Percentiles rank a stretch among this genome's conserved stretches.
phyloP scores from a whole-genome alignment of 1,140 invertebrate species.

The Drosophila aff. region DNA sequence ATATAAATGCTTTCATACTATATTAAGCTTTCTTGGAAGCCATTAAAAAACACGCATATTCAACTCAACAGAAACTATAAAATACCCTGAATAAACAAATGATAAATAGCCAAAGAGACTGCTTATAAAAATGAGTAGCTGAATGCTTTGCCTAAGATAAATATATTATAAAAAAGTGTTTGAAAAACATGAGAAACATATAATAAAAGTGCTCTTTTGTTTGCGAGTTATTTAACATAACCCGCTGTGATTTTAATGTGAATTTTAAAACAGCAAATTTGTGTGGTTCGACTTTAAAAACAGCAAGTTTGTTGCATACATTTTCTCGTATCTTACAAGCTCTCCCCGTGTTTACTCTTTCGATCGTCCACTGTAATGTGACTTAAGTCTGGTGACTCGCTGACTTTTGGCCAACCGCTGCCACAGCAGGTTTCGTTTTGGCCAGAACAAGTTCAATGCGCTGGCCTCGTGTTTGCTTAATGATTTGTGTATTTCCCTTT shows the following conservation, averaged over 20 bases:
- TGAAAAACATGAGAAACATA: neutral
- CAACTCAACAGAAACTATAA: constrained; percentile 1
- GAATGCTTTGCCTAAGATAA: neutral
- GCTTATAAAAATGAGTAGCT: neutral
- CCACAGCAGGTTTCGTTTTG: constrained; percentile 48
- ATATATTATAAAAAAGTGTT: constrained; percentile 3
- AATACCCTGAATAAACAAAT: neutral
- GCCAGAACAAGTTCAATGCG: constrained; percentile 51
- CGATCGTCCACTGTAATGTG: constrained; percentile 39
- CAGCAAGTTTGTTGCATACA: neutral
- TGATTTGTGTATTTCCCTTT: constrained; percentile 10
- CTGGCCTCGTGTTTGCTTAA: constrained; percentile 42
- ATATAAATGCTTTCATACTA: neutral
- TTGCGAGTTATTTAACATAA: constrained; percentile 1
- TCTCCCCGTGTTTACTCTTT: constrained; percentile 11
- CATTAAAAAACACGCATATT: neutral
- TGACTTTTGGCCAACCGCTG: constrained; percentile 26
- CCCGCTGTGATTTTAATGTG: constrained; percentile 1
- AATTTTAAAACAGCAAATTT: neutral
- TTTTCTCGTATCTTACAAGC: neutral
- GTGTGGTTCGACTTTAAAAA: neutral
- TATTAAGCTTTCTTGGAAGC: neutral
- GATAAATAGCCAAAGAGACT: neutral
- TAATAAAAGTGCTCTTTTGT: neutral
- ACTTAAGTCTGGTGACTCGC: constrained; percentile 6